Evolutionary conservation across 2,888 invertebrate species (phyloP), one percentile per base, ranked within the genome.

Genomic region (Plebejus melissa): DNA sequence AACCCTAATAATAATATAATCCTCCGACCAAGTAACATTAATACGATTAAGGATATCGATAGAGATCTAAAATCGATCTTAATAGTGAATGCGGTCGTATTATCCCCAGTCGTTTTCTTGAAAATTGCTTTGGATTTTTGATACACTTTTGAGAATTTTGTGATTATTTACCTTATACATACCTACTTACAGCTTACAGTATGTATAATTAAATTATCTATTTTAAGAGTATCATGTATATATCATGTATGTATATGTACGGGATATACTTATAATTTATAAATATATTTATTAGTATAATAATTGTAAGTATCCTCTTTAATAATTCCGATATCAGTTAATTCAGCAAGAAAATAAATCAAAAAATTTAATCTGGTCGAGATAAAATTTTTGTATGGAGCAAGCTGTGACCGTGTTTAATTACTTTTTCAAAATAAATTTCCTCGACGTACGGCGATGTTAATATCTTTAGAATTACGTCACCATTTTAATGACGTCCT

Each of bases 351-450:
- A 32, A 65, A 36, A 36, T 65, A 65, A 36, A 36, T 36, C 4
- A 13, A 65, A 65, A 32, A 60, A 9, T 22, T 13, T 28, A 65
- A 65, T 65, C 32, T 65, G 11, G 11, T 13, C 28, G 4, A 28
- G 3, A 32, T 65, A 16, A 65, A 65, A 22, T 36, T 36, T 22
- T 65, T 60, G 65, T 65, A 65, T 65, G 32, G 65, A 32, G 65
- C 13, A 65, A 65, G 65, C 65, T 65, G 65, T 65, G 65, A 32
- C 65, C 32, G 32, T 32, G 65, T 65, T 65, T 65, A 65, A 65
- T 65, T 65, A 65, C 32, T 36, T 65, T 60, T 65, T 36, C 65
- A 65, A 65, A 65, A 65, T 65, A 65, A 32, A 65, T 65, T 36
- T 65, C 36, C 65, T 65, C 65, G 16, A 65, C 4, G 13, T 7